Evolutionary conservation across 1,140 invertebrate species (phyloP), one percentile per base, ranked within the genome.

Genomic region (Bombus pascuorum): DNA sequence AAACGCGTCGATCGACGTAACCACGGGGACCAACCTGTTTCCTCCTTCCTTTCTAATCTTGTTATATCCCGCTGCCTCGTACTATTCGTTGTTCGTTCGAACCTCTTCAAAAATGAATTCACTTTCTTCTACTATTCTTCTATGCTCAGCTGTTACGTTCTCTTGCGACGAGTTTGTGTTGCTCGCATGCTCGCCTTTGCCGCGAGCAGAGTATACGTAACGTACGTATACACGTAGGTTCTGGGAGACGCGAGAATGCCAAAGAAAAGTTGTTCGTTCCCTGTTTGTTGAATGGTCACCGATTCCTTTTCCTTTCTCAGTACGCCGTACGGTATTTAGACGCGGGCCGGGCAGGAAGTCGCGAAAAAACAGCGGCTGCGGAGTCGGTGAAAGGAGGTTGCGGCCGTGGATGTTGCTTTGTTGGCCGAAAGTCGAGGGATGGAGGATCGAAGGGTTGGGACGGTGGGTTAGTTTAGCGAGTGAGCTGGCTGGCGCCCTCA

Each of bases 401-500:
- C 85, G 91, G 87, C 86, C 87, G 88, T 89, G 86, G 88, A 92
- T 87, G 91, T 91, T 90, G 90, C 88, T 89, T 89, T 86, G 83
- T 84, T 84, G 74, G 77, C 76, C 87, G 76, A 68, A 81, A 53
- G 85, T 85, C 86, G 87, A 86, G 89, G 90, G 90, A 89, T 90
- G 89, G 85, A 89, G 89, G 86, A 91, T 89, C 87, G 91, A 90
- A 91, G 92, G 91, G 87, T 87, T 86, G 86, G 90, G 87, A 89
- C 86, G 83, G 90, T 91, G 92, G 91, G 91, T 92, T 92, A 94
- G 91, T 93, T 93, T 89, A 92, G 91, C 90, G 87, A 93, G 93
- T 91, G 93, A 94, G 93, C 93, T 92, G 94, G 93, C 93, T 95
- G 93, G 94, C 94, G 94, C 93, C 94, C 93, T 94, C 93, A 93